These are phyloP conservation scores for Phylloscopus trochiloides DNA, from an alignment of 2,113 vertebrate genomes.

Conservation along the genomic window DNA sequence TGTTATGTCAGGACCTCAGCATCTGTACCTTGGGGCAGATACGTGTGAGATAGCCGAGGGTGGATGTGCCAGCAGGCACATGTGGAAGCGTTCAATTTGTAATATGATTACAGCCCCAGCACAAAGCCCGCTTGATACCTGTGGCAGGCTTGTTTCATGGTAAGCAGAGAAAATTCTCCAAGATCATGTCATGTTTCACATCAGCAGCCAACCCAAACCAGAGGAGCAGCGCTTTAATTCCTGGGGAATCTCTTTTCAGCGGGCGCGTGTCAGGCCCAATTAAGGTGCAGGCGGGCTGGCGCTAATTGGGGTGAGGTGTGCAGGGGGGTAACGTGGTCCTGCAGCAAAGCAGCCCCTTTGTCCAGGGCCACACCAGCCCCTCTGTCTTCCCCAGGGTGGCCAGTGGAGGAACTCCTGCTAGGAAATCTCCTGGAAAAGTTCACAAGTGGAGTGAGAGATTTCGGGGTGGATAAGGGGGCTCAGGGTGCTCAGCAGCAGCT, in stretches of 20 bases:
- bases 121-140: conserved; percentile 80
- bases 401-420: not conserved
- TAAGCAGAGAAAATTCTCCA: conserved; percentile 67
- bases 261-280: conserved; percentile 76
- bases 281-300: conserved; percentile 59
- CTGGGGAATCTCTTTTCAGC: conserved; percentile 76
- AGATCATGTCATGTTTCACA: conserved; percentile 73
- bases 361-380: conserved; percentile 43
- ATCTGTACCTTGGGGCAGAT: conserved; percentile 62
- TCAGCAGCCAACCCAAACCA: conserved; percentile 76
- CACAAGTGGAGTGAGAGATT: not conserved
- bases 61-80: conserved; percentile 74
- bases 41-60: conserved; percentile 53
- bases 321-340: conserved; percentile 47
- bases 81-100: conserved; percentile 83
- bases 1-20: conserved; percentile 41
- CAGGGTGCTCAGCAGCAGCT: not conserved
- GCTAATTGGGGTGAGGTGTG: conserved; percentile 75
- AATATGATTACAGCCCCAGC: conserved; percentile 76
- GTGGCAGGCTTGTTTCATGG: conserved; percentile 73
- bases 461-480: rapidly evolving
- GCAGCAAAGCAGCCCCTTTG: conserved; percentile 65
- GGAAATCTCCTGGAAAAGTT: not conserved
- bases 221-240: conserved; percentile 72
- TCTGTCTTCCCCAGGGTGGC: not conserved